Base-by-base conservation (phyloP, 2,888 invertebrate species). In the Orthonevra nobilis region DNA sequence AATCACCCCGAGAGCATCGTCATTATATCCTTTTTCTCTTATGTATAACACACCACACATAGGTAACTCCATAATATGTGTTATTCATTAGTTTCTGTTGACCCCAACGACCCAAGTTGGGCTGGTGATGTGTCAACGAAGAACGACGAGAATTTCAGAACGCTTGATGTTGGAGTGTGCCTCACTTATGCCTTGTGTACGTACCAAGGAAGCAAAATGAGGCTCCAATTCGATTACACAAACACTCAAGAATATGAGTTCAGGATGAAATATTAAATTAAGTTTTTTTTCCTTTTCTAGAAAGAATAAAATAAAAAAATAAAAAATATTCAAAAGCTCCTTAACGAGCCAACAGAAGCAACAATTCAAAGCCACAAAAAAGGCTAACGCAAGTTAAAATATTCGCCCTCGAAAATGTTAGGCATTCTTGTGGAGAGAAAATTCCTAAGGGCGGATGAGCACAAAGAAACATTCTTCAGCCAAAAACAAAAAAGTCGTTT, bases 61-160 rank as follows among this genome's bases (percentile, higher is more conserved):
- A n/a, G n/a, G n/a, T n/a, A n/a, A 60, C 60, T 66, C 72, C 64
- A 77, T n/a, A n/a, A n/a, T n/a, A n/a, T 77, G 60, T 77, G 64
- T 52, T 77, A 77, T 77, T 77, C 77, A 77, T 77, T 77, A 72
- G 56, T 73, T 64, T 54, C 14, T 64, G 72, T 72, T 77, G 77
- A 72, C 77, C 72, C 34, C 52, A 34, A 50, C 72, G 77, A 72
- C 77, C 72, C 34, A 52, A 34, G 58, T 20, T 38, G n/a, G n/a
- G 54, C 10, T 23, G 38, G 23, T 40, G 19, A 26, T 69, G 58
- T 60, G 38, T 69, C 38, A 26, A 17, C 2, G n/a, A n/a, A n/a
- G n/a, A n/a, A n/a, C n/a, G n/a, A n/a, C 14, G 15, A 30, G 38
- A 52, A 36, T 10, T n/a, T 58, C 26, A 19, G 12, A 28, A 15